Base-by-base conservation (phyloP, 2,888 invertebrate genomes). In the Caenorhabditis sp. region DNA sequence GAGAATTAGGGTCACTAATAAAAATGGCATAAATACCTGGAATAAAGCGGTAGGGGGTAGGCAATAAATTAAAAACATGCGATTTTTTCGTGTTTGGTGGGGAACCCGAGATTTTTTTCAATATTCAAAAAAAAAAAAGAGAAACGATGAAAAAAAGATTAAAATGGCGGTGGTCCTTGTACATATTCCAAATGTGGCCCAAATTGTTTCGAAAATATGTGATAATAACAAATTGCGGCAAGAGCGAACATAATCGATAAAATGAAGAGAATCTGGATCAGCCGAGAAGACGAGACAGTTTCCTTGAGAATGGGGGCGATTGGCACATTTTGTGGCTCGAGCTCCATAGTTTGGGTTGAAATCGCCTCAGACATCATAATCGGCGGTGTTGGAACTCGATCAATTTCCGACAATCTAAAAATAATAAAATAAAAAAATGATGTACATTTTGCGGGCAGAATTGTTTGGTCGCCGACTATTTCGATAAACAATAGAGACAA, bases 141-240 rank as follows among this genome's bases (percentile, higher is more conserved):
- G n/a, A n/a, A n/a, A n/a, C n/a, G n/a, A n/a, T n/a, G n/a, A n/a
- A n/a, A n/a, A n/a, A n/a, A n/a, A n/a, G n/a, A n/a, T n/a, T 76
- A 83, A 57, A 77, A 67, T 50, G 83, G 83, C 3, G 83, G 83
- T 57, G 82, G 80, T 52, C 83, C 83, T 58, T 80, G 75, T 50
- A 81, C 77, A 59, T 83, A 83, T 23, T 78, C 76, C 5, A 83
- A 58, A 64, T 83, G 83, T 2, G 83, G 83, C n/a, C 83, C 83
- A 67, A 81, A 83, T 27, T 77, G 63, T 12, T 65, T 69, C 52
- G 78, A 78, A 61, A 76, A 71, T 49, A 80, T 57, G 49, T 68
- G 64, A 25, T 79, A 72, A 58, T 68, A 77, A 56, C 78, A 67
- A 23, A 83, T 63, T 43, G 81, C 80, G 25, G 76, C 79, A 10